A percentile compares a stretch with the other conserved stretches of the same genome.
Conservation (phyloP, 2,797 vertebrate genomes). For the Paratrypauchen microcephalus region DNA sequence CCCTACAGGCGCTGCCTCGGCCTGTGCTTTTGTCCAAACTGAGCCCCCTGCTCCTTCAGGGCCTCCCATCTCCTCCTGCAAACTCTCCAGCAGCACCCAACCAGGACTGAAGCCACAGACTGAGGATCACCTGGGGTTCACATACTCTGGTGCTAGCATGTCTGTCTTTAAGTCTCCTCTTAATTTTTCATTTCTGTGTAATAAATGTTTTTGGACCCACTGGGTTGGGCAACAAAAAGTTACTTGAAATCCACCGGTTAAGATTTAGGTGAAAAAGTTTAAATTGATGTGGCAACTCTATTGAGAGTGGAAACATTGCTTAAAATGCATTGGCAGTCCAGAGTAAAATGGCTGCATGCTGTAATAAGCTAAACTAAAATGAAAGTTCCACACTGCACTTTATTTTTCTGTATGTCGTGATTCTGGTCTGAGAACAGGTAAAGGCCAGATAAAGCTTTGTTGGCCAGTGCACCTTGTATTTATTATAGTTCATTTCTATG, state of each 20-base stretch:
- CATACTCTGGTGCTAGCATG: conserved; percentile 59
- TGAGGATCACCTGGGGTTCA: not conserved
- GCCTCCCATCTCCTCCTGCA: conserved; percentile 53
- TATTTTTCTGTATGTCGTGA: not conserved
- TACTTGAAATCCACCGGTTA: not conserved
- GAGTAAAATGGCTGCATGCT: not conserved
- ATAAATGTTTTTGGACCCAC: conserved; percentile 16
- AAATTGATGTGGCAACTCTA: not conserved
- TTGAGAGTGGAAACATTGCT: no score
- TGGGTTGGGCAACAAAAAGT: conserved; percentile 16
- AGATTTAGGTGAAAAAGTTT: not conserved
- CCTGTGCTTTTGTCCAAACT: conserved; percentile 66
- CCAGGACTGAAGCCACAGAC: conserved; percentile 44
- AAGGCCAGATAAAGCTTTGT: conserved; percentile 1
- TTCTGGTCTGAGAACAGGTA: not conserved
- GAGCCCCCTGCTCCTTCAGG: conserved; percentile 69
- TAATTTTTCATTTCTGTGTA: conserved; percentile 16
- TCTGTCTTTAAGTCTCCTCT: conserved; percentile 22
- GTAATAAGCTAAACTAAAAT: conserved; percentile 33
- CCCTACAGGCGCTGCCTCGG: conserved; percentile 69
- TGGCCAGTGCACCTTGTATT: conserved; percentile 17
- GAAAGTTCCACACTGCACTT: conserved; percentile 31
- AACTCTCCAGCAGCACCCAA: conserved; percentile 56
- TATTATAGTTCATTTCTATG: conserved; percentile 4
- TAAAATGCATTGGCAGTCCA: not conserved